Evolutionary conservation across 1,140 invertebrate genomes (phyloP).

Genomic region (Calephelis virginiensis): DNA sequence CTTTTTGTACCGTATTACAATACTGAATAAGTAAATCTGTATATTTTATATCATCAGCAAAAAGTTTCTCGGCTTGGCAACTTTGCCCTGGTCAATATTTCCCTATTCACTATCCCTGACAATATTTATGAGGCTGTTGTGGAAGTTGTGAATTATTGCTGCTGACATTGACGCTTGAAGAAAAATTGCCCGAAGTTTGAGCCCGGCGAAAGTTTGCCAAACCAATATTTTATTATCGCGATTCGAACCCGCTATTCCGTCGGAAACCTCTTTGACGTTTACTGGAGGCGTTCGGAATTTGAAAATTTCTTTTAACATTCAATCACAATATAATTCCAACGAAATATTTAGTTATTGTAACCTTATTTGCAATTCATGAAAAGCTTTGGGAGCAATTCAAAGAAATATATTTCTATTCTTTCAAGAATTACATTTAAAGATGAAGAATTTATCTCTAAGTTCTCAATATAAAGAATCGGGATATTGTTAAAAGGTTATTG

Average conservation of each 20-base stretch:
- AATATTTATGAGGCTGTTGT: constrained; percentile 37
- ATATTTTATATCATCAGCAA: constrained; percentile 1
- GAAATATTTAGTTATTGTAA: constrained; percentile 32
- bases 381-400: neutral
- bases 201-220: constrained; percentile 30
- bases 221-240: constrained; percentile 40
- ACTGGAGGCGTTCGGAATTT: constrained; percentile 22
- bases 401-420: constrained; percentile 1
- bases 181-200: constrained; percentile 56
- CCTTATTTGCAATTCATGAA: constrained; percentile 34
- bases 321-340: constrained; percentile 35
- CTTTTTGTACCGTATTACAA: too few species aligned
- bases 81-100: constrained; percentile 11
- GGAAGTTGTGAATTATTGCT: constrained; percentile 56
- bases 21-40: neutral
- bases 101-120: constrained; percentile 17
- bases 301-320: constrained; percentile 33
- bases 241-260: constrained; percentile 29
- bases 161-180: constrained; percentile 53
- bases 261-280: constrained; percentile 31
- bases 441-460: too few species aligned
- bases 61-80: neutral
- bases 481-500: too few species aligned
- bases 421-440: neutral
- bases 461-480: too few species aligned